phyloP scores from a whole-genome alignment of 1,140 invertebrate genomes.

The Maniola jurtina region DNA sequence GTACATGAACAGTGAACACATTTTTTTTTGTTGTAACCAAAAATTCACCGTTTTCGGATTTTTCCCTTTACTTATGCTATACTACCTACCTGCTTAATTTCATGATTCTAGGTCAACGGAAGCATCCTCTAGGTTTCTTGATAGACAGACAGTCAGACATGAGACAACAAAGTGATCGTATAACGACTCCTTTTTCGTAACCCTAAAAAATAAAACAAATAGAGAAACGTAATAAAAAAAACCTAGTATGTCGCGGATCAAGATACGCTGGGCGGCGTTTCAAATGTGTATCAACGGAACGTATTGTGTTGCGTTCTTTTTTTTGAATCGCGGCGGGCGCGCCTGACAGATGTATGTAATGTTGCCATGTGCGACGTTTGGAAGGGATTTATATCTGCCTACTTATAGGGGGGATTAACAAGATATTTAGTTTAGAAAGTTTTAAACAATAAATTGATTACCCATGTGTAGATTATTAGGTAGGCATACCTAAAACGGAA shows the following conservation, averaged over 20 bases:
- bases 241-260: conserved; percentile 22
- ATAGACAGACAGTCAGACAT: too few relatives aligned
- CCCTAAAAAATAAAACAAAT: conserved; percentile 9
- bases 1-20: too few relatives aligned
- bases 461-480: background rate
- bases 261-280: conserved; percentile 36
- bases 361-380: conserved; percentile 59
- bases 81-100: too few relatives aligned
- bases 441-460: conserved; percentile 20
- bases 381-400: conserved; percentile 43
- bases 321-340: conserved; percentile 61
- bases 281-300: conserved; percentile 66
- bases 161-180: too few relatives aligned
- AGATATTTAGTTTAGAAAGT: conserved; percentile 9
- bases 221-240: conserved; percentile 4
- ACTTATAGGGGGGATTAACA: conserved; percentile 41
- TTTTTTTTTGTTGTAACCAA: too few relatives aligned
- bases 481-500: too few relatives aligned
- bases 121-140: too few relatives aligned
- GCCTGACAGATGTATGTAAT: conserved; percentile 70
- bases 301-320: conserved; percentile 62
- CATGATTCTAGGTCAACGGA: too few relatives aligned
- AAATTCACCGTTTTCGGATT: too few relatives aligned
- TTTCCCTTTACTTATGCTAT: too few relatives aligned
- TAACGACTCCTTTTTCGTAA: too few relatives aligned